Evolutionary conservation across 2,797 vertebrate species (phyloP).

Genomic region (Xenops minutus): DNA sequence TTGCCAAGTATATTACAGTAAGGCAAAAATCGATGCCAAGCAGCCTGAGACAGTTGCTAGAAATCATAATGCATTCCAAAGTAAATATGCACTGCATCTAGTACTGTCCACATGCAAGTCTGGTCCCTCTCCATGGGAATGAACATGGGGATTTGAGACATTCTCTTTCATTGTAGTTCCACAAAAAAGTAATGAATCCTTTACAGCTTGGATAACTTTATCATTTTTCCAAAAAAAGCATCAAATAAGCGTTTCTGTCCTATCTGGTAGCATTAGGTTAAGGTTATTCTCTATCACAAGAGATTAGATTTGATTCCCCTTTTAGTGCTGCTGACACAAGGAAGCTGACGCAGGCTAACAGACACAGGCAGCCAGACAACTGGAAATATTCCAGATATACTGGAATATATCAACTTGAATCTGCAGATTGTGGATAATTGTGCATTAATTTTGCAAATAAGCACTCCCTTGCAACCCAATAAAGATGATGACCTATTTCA

Average conservation of each 20-base stretch:
- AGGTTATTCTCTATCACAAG: conserved; percentile 23
- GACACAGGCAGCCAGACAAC: conserved; percentile 13
- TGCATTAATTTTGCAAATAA: conserved; percentile 61
- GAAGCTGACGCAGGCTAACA: conserved; percentile 18
- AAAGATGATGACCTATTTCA: conserved; percentile 30
- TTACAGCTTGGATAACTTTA: background rate
- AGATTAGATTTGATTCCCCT: conserved; percentile 42
- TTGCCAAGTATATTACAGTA: background rate
- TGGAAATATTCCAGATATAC: conserved; percentile 50
- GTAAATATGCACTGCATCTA: background rate
- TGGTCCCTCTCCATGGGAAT: background rate
- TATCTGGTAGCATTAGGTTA: conserved; percentile 15
- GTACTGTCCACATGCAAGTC: background rate
- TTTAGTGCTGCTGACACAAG: conserved; percentile 27
- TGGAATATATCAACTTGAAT: conserved; percentile 41
- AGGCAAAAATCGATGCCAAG: background rate
- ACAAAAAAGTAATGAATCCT: background rate
- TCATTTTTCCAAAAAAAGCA: conserved; percentile 11
- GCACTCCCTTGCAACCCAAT: conserved; percentile 38
- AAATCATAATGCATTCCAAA: background rate
- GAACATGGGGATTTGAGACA: background rate
- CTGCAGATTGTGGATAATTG: conserved; percentile 21
- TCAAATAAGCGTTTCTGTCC: background rate
- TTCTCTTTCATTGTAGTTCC: background rate
- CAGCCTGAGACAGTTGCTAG: background rate